A percentile compares a stretch with the other conserved stretches of the same genome.
Conservation (phyloP, 2,113 vertebrate species). For the Amia ocellicauda region DNA sequence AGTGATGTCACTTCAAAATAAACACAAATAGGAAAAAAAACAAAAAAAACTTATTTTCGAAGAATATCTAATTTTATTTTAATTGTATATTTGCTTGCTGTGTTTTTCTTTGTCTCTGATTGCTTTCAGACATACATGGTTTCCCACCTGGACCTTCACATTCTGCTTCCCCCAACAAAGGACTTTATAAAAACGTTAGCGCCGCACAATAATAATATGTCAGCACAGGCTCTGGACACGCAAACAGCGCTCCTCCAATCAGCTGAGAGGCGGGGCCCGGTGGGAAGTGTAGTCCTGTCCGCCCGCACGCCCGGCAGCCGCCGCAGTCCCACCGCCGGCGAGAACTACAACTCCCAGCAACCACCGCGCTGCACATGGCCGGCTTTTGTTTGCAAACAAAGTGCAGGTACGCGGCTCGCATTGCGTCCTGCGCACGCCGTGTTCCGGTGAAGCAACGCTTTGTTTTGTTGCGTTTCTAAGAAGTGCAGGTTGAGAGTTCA, state of each 20-base stretch:
- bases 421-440: background rate
- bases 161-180: slow-evolving; percentile 44
- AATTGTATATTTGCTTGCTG: background rate
- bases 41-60: slow-evolving; percentile 3
- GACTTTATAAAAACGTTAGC: slow-evolving; percentile 49
- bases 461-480: background rate
- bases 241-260: slow-evolving; percentile 19
- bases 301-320: too few relatives aligned
- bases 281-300: slow-evolving; percentile 53
- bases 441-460: background rate
- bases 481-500: too few relatives aligned
- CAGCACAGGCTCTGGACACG: slow-evolving; percentile 24
- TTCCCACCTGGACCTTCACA: slow-evolving; percentile 3
- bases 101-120: background rate
- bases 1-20: background rate
- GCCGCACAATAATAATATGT: slow-evolving; percentile 47
- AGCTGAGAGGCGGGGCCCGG: slow-evolving; percentile 23
- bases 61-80: background rate
- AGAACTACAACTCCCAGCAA: slow-evolving; percentile 51
- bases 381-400: slow-evolving; percentile 74
- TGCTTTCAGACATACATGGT: background rate
- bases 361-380: slow-evolving; percentile 55
- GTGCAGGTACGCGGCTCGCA: slow-evolving; percentile 22
- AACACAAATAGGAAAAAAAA: background rate
- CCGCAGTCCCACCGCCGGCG: too few relatives aligned